These are phyloP conservation scores for Carcinoscorpius rotundicauda DNA, from an alignment of 1,140 invertebrate species.

Conservation along the genomic window DNA sequence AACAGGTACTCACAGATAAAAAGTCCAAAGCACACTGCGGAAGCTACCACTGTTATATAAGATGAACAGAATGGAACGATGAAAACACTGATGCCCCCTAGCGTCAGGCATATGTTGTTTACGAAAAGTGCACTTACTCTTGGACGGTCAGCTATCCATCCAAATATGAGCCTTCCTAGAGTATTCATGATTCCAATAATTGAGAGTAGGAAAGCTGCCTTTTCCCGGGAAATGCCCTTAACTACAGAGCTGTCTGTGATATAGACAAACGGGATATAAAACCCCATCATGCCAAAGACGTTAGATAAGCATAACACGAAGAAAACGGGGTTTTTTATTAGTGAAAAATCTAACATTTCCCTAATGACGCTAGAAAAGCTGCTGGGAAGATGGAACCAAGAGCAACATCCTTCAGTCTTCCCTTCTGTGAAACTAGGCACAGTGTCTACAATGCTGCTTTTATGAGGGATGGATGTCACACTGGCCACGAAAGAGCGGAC, in stretches of 20 bases:
- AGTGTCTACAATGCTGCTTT: neutral
- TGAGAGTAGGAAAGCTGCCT: constrained; percentile 78
- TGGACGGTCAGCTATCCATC: constrained; percentile 39
- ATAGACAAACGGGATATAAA: constrained; percentile 92
- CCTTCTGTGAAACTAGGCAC: neutral
- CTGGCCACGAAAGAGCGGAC: constrained; percentile 60
- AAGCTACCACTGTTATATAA: constrained; percentile 61
- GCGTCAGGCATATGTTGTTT: constrained; percentile 84
- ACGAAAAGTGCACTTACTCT: constrained; percentile 74
- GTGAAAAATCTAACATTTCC: constrained; percentile 84
- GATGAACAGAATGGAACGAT: constrained; percentile 67
- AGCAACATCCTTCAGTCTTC: neutral
- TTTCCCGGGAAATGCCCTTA: constrained; percentile 45
- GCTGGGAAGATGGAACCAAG: constrained; percentile 11
- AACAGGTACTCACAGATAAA: constrained; percentile 72
- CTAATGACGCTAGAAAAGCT: constrained; percentile 28
- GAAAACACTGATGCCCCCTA: constrained; percentile 74
- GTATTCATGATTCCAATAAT: constrained; percentile 50
- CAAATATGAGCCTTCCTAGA: constrained; percentile 41
- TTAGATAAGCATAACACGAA: constrained; percentile 88
- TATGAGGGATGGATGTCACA: constrained; percentile 53
- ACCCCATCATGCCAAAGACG: constrained; percentile 82
- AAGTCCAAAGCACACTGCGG: constrained; percentile 85
- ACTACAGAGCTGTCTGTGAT: constrained; percentile 64
- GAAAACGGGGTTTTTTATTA: constrained; percentile 82